Evolutionary conservation across 2,797 vertebrate genomes (phyloP).

Genomic region (Chrysocyon brachyurus): DNA sequence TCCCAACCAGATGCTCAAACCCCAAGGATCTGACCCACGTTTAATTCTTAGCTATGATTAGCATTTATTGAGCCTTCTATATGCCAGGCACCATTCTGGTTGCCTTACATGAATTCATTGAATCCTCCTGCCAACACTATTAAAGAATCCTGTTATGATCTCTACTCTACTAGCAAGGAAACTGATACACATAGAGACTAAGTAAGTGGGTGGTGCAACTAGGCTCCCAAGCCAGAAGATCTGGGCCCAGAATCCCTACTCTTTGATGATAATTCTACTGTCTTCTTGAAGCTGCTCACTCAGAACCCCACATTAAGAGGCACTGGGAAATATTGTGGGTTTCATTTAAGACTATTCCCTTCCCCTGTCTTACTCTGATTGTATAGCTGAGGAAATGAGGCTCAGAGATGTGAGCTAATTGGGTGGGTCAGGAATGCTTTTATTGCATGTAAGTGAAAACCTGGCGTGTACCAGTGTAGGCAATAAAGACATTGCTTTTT

Average conservation of each 20-base stretch:
- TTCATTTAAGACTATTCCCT: neutral
- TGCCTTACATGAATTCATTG: neutral
- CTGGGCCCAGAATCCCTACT: neutral
- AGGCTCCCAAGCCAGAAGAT: neutral
- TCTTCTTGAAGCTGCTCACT: neutral
- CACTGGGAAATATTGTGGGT: neutral
- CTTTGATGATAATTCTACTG: too few species aligned
- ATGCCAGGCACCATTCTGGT: neutral
- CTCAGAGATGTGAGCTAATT: neutral
- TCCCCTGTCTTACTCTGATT: neutral
- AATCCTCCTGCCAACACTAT: neutral
- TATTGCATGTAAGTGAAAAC: neutral
- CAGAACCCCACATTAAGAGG: neutral
- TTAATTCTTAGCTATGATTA: neutral
- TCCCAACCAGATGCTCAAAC: neutral
- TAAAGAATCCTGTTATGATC: neutral
- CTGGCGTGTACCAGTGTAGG: neutral
- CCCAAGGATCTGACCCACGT: neutral
- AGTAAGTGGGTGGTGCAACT: neutral
- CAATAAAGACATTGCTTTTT: neutral
- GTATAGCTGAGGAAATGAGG: neutral
- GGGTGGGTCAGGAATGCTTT: neutral
- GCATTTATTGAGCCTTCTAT: neutral
- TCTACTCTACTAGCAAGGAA: neutral
- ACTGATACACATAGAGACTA: neutral